Conservation (phyloP, 2,888 invertebrate genomes). For the Tenthredo notha region DNA sequence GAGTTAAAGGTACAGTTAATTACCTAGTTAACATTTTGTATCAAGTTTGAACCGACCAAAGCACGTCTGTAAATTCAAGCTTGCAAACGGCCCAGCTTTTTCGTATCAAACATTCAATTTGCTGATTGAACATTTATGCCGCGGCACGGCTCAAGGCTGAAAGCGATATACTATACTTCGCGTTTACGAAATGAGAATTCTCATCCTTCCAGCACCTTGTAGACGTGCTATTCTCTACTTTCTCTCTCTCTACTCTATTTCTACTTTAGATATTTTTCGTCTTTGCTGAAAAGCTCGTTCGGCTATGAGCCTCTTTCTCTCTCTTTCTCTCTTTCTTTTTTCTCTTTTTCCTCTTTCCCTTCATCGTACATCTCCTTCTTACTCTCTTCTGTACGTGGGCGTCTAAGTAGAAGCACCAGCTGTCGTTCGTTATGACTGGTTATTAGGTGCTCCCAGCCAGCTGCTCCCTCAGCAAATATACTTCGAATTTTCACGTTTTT, state of each 20-base stretch:
- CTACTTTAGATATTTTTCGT: slow-evolving; percentile 18
- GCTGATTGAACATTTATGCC: slow-evolving; percentile 54
- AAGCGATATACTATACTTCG: slow-evolving; percentile 39
- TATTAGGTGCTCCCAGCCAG: slow-evolving; percentile 46
- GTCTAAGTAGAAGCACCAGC: slow-evolving; percentile 47
- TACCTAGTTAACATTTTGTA: slow-evolving; percentile 36
- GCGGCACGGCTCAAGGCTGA: slow-evolving; percentile 2
- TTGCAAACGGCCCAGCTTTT: slow-evolving; percentile 24
- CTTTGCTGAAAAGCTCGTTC: slow-evolving; percentile 14
- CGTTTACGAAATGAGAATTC: slow-evolving; percentile 33
- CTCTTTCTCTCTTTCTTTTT: background rate
- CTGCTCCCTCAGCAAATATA: slow-evolving; percentile 47
- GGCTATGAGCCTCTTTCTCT: background rate
- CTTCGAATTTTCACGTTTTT: slow-evolving; percentile 39
- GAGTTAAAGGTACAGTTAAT: slow-evolving; percentile 31
- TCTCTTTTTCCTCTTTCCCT: background rate
- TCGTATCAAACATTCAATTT: slow-evolving; percentile 54
- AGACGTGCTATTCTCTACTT: background rate
- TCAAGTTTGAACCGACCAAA: slow-evolving; percentile 16
- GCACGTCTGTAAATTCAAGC: slow-evolving; percentile 36
- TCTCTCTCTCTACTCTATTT: background rate
- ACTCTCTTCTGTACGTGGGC: background rate
- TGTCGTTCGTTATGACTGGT: slow-evolving; percentile 52
- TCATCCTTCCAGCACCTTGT: slow-evolving; percentile 15
- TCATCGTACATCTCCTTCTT: background rate